Evolutionary conservation across 2,797 vertebrate genomes (phyloP).

Genomic region (Mus caroli): DNA sequence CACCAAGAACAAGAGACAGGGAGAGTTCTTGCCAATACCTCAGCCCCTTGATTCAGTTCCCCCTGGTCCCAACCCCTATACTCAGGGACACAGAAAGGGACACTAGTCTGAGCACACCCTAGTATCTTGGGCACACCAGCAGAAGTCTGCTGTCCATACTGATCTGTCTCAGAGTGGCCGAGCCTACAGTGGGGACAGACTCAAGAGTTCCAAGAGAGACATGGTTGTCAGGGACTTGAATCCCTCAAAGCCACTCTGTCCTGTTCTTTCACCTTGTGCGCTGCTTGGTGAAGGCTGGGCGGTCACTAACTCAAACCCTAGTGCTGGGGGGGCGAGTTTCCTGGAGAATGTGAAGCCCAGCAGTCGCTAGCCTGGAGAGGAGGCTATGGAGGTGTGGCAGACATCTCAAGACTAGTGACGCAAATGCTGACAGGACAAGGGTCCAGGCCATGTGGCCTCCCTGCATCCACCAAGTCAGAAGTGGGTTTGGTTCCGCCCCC

Average conservation of each 20-base stretch:
- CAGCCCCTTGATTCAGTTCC: neutral
- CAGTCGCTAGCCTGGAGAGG: neutral
- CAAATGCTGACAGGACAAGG: neutral
- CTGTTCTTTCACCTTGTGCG: neutral
- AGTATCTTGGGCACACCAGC: neutral
- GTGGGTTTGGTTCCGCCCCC: neutral
- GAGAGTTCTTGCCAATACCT: neutral
- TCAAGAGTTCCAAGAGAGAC: neutral
- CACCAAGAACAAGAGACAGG: neutral
- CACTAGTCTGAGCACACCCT: neutral
- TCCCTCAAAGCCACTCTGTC: accelerated
- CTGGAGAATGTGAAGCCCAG: neutral
- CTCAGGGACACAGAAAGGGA: neutral
- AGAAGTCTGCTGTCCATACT: neutral
- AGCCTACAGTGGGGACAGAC: accelerated
- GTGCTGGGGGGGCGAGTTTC: neutral
- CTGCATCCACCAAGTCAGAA: neutral
- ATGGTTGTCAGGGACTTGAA: neutral
- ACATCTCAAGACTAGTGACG: neutral
- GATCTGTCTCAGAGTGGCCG: accelerated
- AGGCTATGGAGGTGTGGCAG: accelerated
- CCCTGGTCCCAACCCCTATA: neutral
- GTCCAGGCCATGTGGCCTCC: neutral
- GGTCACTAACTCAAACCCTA: neutral
- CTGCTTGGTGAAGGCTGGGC: neutral